Base-by-base conservation (phyloP, 2,888 invertebrate genomes). In the Laothoe populi region DNA sequence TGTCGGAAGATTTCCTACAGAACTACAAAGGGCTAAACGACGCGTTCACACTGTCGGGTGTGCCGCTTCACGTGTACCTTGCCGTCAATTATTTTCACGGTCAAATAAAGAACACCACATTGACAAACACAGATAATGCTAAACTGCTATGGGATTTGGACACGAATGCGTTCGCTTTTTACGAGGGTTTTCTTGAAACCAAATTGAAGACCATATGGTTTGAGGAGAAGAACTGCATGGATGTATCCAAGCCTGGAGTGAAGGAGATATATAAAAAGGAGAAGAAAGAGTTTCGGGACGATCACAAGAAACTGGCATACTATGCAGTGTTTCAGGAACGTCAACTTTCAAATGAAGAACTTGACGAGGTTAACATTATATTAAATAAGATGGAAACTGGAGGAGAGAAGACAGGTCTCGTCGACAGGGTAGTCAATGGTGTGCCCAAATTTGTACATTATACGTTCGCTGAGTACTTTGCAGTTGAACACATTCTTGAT, bases 401-500 rank as follows among this genome's bases (percentile, higher is more conserved):
- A 1, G 26, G 40, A 42, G 49, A 60, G 13, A 40, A 42, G 11
- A 48, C 49, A 3, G 60, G 60, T 10, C 40, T 70, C 0, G 61
- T 70, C 2, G 59, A 64, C 11, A 57, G 63, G 11, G 60, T 70
- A 0, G 57, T 48, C 2, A 60, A 66, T 31, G 62, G 45, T 8
- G 53, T 66, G 4, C 70, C 70, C 0, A 57, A 44, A 1, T 70
- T 70, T 13, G 13, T 70, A 26, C 70, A 70, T 19, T 63, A 49
- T 57, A 67, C 60, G 3, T 65, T 70, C 4, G 61, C 70, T 0
- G 70, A 70, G 59, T 70, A 70, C 13, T 70, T 70, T 2, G 70
- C 53, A 31, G 53, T 53, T 31, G 53, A 53, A 35, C 19, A 35
- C 19, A 53, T 53, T 19, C 16, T 53, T 35, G 53, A 53, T 35